Percentiles rank a stretch among this genome's conserved stretches.
Evolutionary conservation across 2,888 invertebrate genomes (phyloP).

Genomic region (Myopa testacea): DNA sequence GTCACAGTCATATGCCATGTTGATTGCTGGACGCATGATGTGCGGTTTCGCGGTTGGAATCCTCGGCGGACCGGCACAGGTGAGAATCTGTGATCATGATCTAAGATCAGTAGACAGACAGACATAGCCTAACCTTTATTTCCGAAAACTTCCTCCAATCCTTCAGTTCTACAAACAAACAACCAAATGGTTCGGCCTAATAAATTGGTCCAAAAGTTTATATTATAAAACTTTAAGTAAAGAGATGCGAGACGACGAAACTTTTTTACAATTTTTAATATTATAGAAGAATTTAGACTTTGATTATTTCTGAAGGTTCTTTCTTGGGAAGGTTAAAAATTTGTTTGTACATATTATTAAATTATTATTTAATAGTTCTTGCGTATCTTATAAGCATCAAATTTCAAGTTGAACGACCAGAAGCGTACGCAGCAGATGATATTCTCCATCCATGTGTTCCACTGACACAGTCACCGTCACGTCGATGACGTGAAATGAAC

Average conservation of each 20-base stretch:
- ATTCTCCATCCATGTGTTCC: not conserved
- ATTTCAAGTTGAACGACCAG: conserved; percentile 51
- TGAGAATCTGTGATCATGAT: conserved; percentile 57
- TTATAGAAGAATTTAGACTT: not conserved
- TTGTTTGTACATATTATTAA: too few relatives aligned
- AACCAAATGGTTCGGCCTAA: too few relatives aligned
- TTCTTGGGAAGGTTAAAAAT: not conserved
- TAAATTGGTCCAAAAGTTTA: too few relatives aligned
- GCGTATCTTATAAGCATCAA: not conserved
- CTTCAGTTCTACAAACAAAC: too few relatives aligned
- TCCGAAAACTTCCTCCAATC: too few relatives aligned
- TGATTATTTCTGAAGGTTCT: not conserved
- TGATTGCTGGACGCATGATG: conserved; percentile 76
- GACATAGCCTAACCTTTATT: not conserved
- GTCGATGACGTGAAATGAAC: not conserved
- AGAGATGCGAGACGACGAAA: not conserved
- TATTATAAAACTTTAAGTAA: too few relatives aligned
- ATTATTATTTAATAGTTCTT: not conserved
- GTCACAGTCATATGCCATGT: conserved; percentile 71
- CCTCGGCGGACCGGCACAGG: conserved; percentile 81
- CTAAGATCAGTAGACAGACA: not conserved
- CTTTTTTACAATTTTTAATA: conserved; percentile 9
- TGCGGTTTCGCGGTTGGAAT: conserved; percentile 81
- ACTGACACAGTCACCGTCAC: conserved; percentile 22
- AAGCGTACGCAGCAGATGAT: conserved; percentile 43